Evolutionary conservation across 92 coral and sea anemone genomes (phyloP).

Genomic region (Porites rus): DNA sequence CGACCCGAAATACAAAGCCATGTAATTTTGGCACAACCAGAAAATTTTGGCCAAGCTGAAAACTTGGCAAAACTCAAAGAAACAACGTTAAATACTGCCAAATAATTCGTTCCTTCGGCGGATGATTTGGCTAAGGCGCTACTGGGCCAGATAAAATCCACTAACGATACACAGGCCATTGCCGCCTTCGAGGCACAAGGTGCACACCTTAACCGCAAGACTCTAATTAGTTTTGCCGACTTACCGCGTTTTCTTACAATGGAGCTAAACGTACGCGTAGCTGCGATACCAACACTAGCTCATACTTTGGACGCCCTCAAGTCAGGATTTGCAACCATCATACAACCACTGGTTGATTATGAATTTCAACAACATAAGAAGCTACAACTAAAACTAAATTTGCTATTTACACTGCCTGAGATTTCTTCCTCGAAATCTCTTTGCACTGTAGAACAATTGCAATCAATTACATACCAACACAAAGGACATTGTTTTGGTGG

Average conservation of each 20-base stretch:
- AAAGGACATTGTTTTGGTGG: slow-evolving; percentile 15
- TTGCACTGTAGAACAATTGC: slow-evolving; percentile 30
- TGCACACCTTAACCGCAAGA: background rate
- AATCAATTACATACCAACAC: slow-evolving; percentile 12
- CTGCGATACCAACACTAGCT: background rate
- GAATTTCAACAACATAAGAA: slow-evolving; percentile 6
- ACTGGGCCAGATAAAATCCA: too few species aligned
- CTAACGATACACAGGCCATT: too few species aligned
- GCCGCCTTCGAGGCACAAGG: too few species aligned
- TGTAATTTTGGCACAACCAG: too few species aligned
- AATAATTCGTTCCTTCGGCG: too few species aligned
- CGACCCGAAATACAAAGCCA: too few species aligned
- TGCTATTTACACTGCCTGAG: slow-evolving; percentile 40
- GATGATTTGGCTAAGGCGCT: too few species aligned
- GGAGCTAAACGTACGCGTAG: slow-evolving; percentile 13
- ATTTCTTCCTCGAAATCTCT: background rate
- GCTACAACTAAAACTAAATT: background rate
- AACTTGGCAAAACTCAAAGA: too few species aligned
- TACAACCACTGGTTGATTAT: slow-evolving; percentile 36
- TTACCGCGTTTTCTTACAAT: slow-evolving; percentile 9
- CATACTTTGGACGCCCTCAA: background rate
- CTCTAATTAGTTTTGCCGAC: slow-evolving; percentile 14
- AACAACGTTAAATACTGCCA: too few species aligned
- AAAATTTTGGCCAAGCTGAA: too few species aligned
- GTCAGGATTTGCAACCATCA: slow-evolving; percentile 7